A percentile compares a stretch with the other conserved stretches of the same genome.
Evolutionary conservation across 2,888 invertebrate species (phyloP).

Genomic region (Scaptomyza polygonia): DNA sequence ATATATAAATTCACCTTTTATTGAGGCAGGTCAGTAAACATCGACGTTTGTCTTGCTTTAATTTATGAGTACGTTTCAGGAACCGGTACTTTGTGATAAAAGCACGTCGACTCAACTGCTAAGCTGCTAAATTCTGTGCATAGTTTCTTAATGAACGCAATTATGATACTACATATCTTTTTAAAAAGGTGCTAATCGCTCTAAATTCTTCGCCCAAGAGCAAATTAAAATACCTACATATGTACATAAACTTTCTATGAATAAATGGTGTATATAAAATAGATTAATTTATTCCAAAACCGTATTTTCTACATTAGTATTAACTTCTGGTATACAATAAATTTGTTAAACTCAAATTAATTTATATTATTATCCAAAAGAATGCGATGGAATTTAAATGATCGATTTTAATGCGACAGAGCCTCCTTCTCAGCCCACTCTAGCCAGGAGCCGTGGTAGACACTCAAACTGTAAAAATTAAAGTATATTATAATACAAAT

Average conservation of each 20-base stretch:
- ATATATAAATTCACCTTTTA: background rate
- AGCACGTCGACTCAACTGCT: background rate
- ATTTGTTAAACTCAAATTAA: slow-evolving; percentile 5
- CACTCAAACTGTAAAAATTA: slow-evolving; percentile 33
- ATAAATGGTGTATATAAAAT: background rate
- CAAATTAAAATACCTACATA: background rate
- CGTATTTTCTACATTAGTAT: slow-evolving; percentile 10
- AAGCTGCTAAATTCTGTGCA: background rate
- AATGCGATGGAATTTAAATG: background rate
- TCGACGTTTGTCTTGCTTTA: background rate
- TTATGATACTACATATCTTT: too few species aligned
- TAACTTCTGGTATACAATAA: slow-evolving; percentile 2
- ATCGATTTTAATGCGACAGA: slow-evolving; percentile 24
- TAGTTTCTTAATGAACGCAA: background rate
- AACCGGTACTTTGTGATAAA: background rate
- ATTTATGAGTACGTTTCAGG: too few species aligned
- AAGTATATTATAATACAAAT: background rate
- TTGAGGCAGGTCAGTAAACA: background rate
- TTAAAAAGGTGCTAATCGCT: background rate
- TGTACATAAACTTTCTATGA: background rate
- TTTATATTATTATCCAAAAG: slow-evolving; percentile 9
- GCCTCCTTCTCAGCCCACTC: slow-evolving; percentile 67
- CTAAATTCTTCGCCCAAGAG: background rate
- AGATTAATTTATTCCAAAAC: slow-evolving; percentile 43
- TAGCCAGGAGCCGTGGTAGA: slow-evolving; percentile 66